Percentiles rank a stretch among this genome's conserved stretches.
phyloP scores from a whole-genome alignment of 2,888 invertebrate genomes.

The Caenorhabditis auriculariae region DNA sequence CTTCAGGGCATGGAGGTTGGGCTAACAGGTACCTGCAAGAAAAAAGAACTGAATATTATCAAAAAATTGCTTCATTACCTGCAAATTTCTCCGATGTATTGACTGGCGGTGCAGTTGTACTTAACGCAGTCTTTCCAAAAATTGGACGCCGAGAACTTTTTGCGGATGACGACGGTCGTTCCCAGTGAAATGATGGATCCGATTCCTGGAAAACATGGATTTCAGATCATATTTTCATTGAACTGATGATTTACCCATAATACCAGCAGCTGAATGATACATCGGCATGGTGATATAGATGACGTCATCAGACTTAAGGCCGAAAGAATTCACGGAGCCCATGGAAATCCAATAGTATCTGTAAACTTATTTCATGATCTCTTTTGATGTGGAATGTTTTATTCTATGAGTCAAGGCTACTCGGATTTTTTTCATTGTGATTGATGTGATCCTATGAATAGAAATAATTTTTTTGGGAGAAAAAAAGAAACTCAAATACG shows the following conservation, averaged over 20 bases:
- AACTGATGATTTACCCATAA: slow-evolving; percentile 66
- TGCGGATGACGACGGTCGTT: slow-evolving; percentile 79
- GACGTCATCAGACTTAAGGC: slow-evolving; percentile 71
- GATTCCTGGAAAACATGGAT: slow-evolving; percentile 28
- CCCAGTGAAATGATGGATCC: slow-evolving; percentile 65
- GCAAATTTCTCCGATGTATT: slow-evolving; percentile 70
- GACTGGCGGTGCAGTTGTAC: slow-evolving; percentile 52
- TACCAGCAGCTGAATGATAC: slow-evolving; percentile 91
- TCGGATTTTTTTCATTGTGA: no score
- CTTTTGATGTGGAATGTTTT: no score
- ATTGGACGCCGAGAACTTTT: slow-evolving; percentile 89
- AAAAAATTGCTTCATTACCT: slow-evolving; percentile 48
- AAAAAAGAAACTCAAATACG: no score
- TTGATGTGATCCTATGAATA: no score
- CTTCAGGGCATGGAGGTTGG: slow-evolving; percentile 65
- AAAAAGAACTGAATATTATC: neutral
- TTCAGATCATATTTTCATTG: no score
- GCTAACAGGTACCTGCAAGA: slow-evolving; percentile 66
- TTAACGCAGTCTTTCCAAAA: slow-evolving; percentile 74
- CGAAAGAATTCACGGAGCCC: slow-evolving; percentile 43
- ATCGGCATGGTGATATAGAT: slow-evolving; percentile 89
- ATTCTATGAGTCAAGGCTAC: no score
- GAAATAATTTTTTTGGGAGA: neutral
- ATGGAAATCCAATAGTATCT: slow-evolving; percentile 53
- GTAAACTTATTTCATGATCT: no score